Conservation (phyloP, 2,797 vertebrate species). For the Acrossocheilus fasciatus region DNA sequence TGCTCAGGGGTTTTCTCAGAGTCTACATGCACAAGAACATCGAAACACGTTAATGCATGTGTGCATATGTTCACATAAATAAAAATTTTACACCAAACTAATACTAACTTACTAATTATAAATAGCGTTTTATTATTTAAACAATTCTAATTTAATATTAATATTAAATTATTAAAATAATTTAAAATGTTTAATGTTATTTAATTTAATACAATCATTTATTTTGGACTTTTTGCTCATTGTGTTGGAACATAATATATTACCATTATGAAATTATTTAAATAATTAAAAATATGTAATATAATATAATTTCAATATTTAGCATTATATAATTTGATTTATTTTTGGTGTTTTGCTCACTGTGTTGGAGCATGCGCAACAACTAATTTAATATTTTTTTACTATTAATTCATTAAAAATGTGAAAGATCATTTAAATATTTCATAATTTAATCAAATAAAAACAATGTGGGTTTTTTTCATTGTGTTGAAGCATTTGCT, state of each 20-base stretch:
- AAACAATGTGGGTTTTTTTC: not conserved
- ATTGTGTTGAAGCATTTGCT: not conserved
- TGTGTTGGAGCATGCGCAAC: not conserved
- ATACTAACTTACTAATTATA: no score
- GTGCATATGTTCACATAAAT: not conserved
- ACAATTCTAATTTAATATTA: not conserved
- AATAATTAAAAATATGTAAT: not conserved
- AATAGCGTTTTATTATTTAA: not conserved
- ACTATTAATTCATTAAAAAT: not conserved
- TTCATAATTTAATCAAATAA: not conserved
- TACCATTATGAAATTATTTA: not conserved
- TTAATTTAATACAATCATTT: no score
- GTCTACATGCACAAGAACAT: constrained; percentile 69
- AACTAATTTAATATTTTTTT: not conserved
- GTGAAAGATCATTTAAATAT: not conserved
- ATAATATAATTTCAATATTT: not conserved
- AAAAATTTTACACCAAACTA: not conserved
- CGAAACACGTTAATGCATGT: not conserved
- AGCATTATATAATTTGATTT: not conserved
- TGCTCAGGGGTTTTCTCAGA: constrained; percentile 80
- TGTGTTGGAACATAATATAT: no score
- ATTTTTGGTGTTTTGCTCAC: not conserved
- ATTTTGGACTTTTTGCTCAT: no score
- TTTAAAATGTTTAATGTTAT: no score
- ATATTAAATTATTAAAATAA: no score